Evolutionary conservation across 2,113 vertebrate genomes (phyloP).

Genomic region (Indri indri): DNA sequence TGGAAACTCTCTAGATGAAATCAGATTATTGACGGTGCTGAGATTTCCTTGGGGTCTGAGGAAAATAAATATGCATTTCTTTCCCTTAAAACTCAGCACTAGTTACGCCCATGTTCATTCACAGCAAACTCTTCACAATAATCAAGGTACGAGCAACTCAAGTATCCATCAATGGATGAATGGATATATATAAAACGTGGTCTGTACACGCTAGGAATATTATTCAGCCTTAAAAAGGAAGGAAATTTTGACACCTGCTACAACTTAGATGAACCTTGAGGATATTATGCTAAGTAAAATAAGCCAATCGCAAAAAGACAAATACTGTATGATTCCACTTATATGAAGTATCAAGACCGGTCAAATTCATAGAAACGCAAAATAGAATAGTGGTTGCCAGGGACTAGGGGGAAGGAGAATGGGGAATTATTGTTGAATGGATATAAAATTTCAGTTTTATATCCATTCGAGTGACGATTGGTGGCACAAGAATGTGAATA

Average conservation of each 20-base stretch:
- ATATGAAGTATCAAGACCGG: neutral
- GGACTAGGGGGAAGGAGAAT: neutral
- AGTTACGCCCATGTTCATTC: neutral
- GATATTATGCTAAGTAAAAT: neutral
- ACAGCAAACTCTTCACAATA: neutral
- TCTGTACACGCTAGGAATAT: neutral
- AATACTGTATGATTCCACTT: neutral
- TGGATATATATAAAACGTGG: neutral
- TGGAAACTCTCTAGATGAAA: constrained; percentile 59
- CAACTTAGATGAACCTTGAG: neutral
- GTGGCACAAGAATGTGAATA: neutral
- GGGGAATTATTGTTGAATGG: neutral
- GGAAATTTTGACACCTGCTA: neutral
- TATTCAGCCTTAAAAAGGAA: neutral
- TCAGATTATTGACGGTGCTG: constrained; percentile 36
- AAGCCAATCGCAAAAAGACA: neutral
- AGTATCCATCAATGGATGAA: neutral
- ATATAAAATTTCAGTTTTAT: neutral
- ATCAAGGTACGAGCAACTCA: neutral
- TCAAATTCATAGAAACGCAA: neutral
- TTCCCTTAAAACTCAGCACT: constrained; percentile 33
- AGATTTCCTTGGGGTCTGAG: constrained; percentile 2
- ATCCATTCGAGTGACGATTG: neutral
- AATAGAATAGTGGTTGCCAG: neutral
- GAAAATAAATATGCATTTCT: constrained; percentile 43